Percentiles rank a stretch among this genome's conserved stretches.
Conservation (phyloP, 2,113 vertebrate genomes). For the Odocoileus hemionus region DNA sequence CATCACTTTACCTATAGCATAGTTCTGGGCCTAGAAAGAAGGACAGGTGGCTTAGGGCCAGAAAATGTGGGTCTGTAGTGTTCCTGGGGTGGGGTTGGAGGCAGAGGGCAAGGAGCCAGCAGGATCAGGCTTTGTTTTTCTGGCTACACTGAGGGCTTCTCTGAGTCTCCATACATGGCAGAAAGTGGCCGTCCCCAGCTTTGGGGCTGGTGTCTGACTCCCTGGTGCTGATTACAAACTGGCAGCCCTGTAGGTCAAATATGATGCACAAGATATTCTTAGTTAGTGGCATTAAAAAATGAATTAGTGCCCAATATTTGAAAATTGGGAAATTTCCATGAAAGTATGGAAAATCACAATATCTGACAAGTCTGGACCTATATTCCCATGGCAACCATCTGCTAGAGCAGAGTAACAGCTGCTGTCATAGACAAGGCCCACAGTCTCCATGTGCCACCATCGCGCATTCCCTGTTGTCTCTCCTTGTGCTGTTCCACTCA, state of each 20-base stretch:
- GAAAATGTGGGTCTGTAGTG: background rate
- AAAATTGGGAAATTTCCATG: slow-evolving; percentile 54
- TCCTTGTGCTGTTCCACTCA: background rate
- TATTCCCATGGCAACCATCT: slow-evolving; percentile 67
- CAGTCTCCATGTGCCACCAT: background rate
- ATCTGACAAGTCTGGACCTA: slow-evolving; percentile 41
- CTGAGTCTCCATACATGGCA: background rate
- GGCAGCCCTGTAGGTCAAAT: background rate
- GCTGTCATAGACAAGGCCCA: background rate
- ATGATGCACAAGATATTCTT: background rate
- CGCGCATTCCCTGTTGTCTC: background rate
- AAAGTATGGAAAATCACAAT: slow-evolving; percentile 41
- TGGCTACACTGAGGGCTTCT: background rate
- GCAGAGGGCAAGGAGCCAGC: background rate
- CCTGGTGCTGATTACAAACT: background rate
- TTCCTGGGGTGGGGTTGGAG: background rate
- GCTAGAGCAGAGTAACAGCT: slow-evolving; percentile 33
- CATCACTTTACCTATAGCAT: background rate
- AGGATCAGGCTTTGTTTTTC: background rate
- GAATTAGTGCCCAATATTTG: slow-evolving; percentile 34
- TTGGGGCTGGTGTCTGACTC: background rate
- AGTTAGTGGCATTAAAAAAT: slow-evolving; percentile 22
- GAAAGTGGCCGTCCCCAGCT: background rate
- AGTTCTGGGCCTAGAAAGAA: background rate
- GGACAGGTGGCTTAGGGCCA: background rate